phyloP scores from a whole-genome alignment of 2,888 invertebrate species.

The Germaria angustata region DNA sequence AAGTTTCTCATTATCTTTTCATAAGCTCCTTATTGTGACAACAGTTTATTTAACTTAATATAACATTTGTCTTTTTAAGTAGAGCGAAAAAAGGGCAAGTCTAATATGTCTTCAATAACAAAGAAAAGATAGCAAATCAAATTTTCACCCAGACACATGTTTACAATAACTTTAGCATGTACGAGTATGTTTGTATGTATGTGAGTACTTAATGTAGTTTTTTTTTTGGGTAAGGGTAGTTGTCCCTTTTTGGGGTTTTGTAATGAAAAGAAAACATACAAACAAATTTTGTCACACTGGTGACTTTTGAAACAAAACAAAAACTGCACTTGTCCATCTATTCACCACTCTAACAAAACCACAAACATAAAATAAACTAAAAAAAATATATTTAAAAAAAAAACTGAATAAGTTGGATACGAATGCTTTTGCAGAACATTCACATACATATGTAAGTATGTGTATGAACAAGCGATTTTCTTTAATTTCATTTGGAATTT shows the following conservation, averaged over 20 bases:
- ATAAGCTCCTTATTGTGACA: constrained; percentile 28
- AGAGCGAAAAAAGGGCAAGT: constrained; percentile 5
- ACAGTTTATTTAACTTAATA: constrained; percentile 15
- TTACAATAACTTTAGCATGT: too few relatives aligned
- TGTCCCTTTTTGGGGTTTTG: constrained; percentile 5
- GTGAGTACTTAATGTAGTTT: neutral
- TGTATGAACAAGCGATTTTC: too few relatives aligned
- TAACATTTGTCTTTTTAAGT: constrained; percentile 12
- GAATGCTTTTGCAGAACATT: too few relatives aligned
- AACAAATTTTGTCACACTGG: too few relatives aligned
- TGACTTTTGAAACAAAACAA: neutral
- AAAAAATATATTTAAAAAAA: neutral
- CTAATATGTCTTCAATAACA: constrained; percentile 25
- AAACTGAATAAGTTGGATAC: too few relatives aligned
- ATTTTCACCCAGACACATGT: neutral
- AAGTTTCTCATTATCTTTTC: neutral
- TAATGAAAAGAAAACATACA: neutral
- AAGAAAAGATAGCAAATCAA: constrained; percentile 40
- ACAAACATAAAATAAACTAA: constrained; percentile 3
- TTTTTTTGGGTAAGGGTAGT: neutral
- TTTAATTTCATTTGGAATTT: too few relatives aligned
- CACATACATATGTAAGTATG: too few relatives aligned
- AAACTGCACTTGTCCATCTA: constrained; percentile 38
- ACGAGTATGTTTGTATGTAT: too few relatives aligned
- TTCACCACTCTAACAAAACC: constrained; percentile 36